Percentiles rank a stretch among this genome's conserved stretches.
Evolutionary conservation across 2,113 vertebrate species (phyloP).

Genomic region (Leptobrachium leishanense): DNA sequence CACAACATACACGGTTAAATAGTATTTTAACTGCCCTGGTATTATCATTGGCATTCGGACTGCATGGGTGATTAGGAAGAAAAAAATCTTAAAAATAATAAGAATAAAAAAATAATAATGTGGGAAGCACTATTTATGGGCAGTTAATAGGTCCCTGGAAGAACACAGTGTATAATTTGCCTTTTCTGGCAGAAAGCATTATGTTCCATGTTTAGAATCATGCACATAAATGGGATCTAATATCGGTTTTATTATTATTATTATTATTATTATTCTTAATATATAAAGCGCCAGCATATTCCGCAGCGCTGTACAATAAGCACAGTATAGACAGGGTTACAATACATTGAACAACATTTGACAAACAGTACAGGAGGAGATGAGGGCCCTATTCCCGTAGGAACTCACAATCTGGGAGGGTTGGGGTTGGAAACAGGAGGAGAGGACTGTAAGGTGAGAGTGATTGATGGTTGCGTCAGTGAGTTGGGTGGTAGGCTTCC

Average conservation of each 20-base stretch:
- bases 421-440: too few relatives aligned
- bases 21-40: neutral
- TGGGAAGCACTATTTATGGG: conserved; percentile 5
- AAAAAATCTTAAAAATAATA: neutral
- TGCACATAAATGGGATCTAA: neutral
- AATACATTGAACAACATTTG: too few relatives aligned
- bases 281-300: too few relatives aligned
- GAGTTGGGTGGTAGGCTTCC: too few relatives aligned
- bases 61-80: neutral
- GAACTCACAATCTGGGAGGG: too few relatives aligned
- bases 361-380: too few relatives aligned
- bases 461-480: too few relatives aligned
- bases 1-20: neutral
- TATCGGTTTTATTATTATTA: neutral
- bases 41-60: neutral
- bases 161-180: neutral
- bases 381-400: too few relatives aligned
- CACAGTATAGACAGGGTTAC: too few relatives aligned
- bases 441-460: too few relatives aligned
- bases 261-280: too few relatives aligned
- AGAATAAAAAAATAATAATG: neutral
- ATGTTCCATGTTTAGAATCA: neutral
- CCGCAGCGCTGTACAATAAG: too few relatives aligned
- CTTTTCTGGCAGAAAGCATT: neutral
- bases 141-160: neutral